Evolutionary conservation across 2,888 invertebrate genomes (phyloP).

Genomic region (Drosophila leonis): DNA sequence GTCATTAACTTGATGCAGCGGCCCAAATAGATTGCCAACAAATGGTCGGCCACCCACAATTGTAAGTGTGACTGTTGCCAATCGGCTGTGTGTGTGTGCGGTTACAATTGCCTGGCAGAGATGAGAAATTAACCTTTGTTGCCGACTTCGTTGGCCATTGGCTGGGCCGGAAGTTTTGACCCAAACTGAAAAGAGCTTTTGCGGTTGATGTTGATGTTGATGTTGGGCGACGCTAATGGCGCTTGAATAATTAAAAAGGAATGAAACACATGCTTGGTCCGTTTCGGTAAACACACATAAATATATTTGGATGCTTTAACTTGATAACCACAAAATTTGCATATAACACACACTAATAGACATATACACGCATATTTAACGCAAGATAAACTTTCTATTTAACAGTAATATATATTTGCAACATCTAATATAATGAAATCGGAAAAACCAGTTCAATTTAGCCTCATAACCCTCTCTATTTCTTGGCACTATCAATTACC

Average conservation of each 20-base stretch:
- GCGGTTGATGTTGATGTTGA: conserved; percentile 48
- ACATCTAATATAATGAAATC: conserved; percentile 8
- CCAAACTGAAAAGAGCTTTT: conserved; percentile 65
- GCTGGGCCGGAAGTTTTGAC: conserved; percentile 44
- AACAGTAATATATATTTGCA: conserved; percentile 20
- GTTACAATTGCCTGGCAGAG: conserved; percentile 34
- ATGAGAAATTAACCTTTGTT: conserved; percentile 60
- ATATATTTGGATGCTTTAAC: conserved; percentile 10
- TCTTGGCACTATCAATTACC: conserved; percentile 10
- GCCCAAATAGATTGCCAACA: conserved; percentile 40
- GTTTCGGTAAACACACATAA: conserved; percentile 14
- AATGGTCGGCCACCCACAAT: conserved; percentile 40
- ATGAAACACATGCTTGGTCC: conserved; percentile 20
- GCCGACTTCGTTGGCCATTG: conserved; percentile 44
- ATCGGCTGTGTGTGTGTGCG: conserved; percentile 23
- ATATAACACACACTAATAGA: conserved; percentile 8
- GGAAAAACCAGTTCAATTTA: conserved; percentile 11
- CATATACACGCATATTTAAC: conserved; percentile 5
- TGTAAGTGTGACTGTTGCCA: conserved; percentile 38
- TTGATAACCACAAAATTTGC: conserved; percentile 9
- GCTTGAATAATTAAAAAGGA: conserved; percentile 65
- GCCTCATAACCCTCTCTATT: conserved; percentile 9
- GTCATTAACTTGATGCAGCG: conserved; percentile 72
- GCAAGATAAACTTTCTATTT: conserved; percentile 6
- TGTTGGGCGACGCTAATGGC: conserved; percentile 49